Evolutionary conservation across 2,888 invertebrate genomes (phyloP).

Genomic region (Perithous albicinctus): DNA sequence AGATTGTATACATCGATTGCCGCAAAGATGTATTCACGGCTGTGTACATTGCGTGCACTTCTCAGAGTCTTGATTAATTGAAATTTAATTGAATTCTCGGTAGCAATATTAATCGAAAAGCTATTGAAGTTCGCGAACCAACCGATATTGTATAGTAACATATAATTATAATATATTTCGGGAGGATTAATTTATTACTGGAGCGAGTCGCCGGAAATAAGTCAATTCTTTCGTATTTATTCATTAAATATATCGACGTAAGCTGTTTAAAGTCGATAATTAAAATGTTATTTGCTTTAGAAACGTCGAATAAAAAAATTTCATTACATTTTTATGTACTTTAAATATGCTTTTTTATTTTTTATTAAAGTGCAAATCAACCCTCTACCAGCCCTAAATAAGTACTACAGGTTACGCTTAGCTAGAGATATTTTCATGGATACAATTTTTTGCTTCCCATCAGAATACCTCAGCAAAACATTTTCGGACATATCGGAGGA

Average conservation of each 20-base stretch:
- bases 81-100: slow-evolving; percentile 81
- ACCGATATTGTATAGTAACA: slow-evolving; percentile 9
- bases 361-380: no score
- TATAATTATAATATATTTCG: slow-evolving; percentile 28
- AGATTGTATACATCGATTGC: slow-evolving; percentile 28
- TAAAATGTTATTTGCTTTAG: background rate
- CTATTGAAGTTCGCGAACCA: slow-evolving; percentile 65
- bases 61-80: slow-evolving; percentile 78
- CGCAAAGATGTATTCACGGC: slow-evolving; percentile 20
- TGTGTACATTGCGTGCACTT: slow-evolving; percentile 36
- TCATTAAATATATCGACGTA: background rate
- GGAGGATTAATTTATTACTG: slow-evolving; percentile 4
- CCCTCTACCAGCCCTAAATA: no score
- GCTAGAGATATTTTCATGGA: no score
- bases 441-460: no score
- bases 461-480: no score
- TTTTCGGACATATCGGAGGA: no score
- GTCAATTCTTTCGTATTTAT: background rate
- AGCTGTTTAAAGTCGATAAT: background rate
- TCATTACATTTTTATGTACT: background rate
- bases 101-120: slow-evolving; percentile 80
- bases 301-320: background rate
- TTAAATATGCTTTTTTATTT: no score
- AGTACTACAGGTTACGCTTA: no score
- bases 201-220: slow-evolving; percentile 15